Evolutionary conservation across 2,888 invertebrate genomes (phyloP).

Genomic region (Synanthedon vespiformis): DNA sequence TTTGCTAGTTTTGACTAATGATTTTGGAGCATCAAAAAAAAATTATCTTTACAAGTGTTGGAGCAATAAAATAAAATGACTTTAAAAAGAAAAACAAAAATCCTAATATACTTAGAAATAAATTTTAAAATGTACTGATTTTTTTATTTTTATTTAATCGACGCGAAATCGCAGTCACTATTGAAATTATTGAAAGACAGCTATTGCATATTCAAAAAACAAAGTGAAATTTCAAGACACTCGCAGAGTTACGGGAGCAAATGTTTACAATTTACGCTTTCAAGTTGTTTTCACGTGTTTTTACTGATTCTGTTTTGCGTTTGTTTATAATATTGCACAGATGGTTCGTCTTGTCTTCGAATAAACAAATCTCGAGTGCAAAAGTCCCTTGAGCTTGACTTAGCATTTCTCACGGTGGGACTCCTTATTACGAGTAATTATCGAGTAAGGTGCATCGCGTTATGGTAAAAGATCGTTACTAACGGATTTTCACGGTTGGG

Average conservation of each 20-base stretch:
- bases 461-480: slow-evolving; percentile 8
- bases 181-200: too few species aligned
- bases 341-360: slow-evolving; percentile 17
- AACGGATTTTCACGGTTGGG: slow-evolving; percentile 60
- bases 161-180: too few species aligned
- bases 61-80: too few species aligned
- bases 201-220: too few species aligned
- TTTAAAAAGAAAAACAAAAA: too few species aligned
- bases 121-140: too few species aligned
- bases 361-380: slow-evolving; percentile 19
- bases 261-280: slow-evolving; percentile 9
- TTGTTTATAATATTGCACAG: slow-evolving; percentile 32
- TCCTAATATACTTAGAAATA: too few species aligned
- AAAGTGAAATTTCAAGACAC: too few species aligned
- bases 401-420: slow-evolving; percentile 5
- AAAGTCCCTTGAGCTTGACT: slow-evolving; percentile 3
- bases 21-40: too few species aligned
- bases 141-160: too few species aligned
- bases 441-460: not conserved
- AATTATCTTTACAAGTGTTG: too few species aligned
- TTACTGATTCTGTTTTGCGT: slow-evolving; percentile 21
- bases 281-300: slow-evolving; percentile 15
- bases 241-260: not conserved
- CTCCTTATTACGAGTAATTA: not conserved
- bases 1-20: too few species aligned